Conservation (phyloP, 2,888 invertebrate genomes). For the Cryptocephalus moraei region DNA sequence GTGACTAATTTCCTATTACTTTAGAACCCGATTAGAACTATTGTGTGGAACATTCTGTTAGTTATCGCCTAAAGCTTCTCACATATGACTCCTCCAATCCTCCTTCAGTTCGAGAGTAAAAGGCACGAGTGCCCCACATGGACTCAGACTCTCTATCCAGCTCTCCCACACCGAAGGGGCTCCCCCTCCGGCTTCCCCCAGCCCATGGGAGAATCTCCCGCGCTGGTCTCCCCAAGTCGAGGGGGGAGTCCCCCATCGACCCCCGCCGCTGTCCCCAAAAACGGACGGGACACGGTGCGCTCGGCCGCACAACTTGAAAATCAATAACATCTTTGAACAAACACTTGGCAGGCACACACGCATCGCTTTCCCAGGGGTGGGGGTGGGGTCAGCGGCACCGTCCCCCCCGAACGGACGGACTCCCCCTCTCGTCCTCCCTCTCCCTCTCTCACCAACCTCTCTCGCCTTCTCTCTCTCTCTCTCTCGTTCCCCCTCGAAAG, state of each 20-base stretch:
- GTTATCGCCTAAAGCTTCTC: no score
- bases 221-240: not conserved
- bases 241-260: not conserved
- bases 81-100: no score
- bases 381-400: slow-evolving; percentile 16
- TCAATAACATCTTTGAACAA: slow-evolving; percentile 42
- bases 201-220: not conserved
- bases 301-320: slow-evolving; percentile 36
- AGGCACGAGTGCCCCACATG: no score
- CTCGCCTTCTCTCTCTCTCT: not conserved
- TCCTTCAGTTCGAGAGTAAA: no score
- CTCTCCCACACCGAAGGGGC: no score
- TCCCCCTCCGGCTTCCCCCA: not conserved
- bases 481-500: slow-evolving; percentile 3
- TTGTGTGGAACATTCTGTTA: no score
- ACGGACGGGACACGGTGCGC: slow-evolving; percentile 23
- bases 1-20: no score
- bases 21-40: no score
- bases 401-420: slow-evolving; percentile 3
- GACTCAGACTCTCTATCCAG: no score
- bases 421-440: not conserved
- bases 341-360: slow-evolving; percentile 41
- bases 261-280: slow-evolving; percentile 24
- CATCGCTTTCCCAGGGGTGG: slow-evolving; percentile 33
- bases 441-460: not conserved